Evolutionary conservation across 2,113 vertebrate genomes (phyloP), one percentile per base, ranked within the genome.

Genomic region (Phrynocephalus versicolor): DNA sequence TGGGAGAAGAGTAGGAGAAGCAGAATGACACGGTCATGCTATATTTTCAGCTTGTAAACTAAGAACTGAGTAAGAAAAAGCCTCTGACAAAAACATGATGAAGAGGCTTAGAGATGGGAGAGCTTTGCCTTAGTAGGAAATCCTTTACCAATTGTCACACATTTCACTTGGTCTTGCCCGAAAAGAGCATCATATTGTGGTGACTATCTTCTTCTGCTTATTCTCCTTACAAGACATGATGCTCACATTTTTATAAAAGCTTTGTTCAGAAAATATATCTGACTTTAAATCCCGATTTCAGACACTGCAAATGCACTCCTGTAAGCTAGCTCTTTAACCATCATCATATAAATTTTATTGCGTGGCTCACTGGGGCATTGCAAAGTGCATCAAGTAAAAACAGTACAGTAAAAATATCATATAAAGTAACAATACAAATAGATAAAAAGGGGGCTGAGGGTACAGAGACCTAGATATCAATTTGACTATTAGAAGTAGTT

Each of bases 1-100:
- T 86, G 84, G 35, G 71, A 71, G 83, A 88, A 89, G 19, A 55
- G n/a, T 18, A 55, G 45, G 15, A 45, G 21, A 58, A 25, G n/a
- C 35, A 71, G 33, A 55, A 3, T 37, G 57, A 71, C n/a, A n/a
- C 35, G 13, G 51, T 15, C n/a, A 30, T 57, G 9, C 37, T n/a
- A 57, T 71, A 41, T 81, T 70, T 69, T 35, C 65, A 55, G 33
- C 30, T 33, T 81, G 65, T 27, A 35, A 58, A 57, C 1, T 18
- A 45, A 30, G 39, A 55, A 70, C 25, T 19, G 70, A 25, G 19
- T 19, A 70, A n/a, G 25, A 37, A 39, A 45, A 51, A 57, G 19
- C 30, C 1, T 9, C 35, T 57, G 45, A 57, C 15, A 6, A 21
- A 71, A 71, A 58, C 33, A 77, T 33, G n/a, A 21, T 35, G 51